phyloP scores from a whole-genome alignment of 2,888 invertebrate species.

The Drosophila neotestacea region DNA sequence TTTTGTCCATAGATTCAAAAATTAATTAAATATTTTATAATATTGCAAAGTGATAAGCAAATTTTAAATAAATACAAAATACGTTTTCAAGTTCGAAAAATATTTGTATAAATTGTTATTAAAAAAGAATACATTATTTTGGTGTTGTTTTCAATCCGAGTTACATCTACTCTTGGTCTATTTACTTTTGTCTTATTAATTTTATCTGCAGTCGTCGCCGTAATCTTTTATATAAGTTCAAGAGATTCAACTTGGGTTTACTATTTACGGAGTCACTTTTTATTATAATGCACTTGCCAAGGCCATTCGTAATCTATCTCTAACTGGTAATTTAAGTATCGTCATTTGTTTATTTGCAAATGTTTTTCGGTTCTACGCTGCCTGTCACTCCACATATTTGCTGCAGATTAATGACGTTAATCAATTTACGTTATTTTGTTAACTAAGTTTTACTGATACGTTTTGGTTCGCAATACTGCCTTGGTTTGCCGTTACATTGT shows the following conservation, averaged over 20 bases:
- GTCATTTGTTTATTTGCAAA: conserved; percentile 64
- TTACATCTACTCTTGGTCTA: too few species aligned
- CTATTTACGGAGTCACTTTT: neutral
- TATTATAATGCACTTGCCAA: neutral
- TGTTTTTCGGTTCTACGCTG: conserved; percentile 26
- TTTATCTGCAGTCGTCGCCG: too few species aligned
- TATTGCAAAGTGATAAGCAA: neutral
- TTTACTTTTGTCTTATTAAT: too few species aligned
- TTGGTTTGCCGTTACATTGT: conserved; percentile 13
- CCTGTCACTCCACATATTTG: conserved; percentile 9
- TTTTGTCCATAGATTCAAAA: neutral
- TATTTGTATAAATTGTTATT: too few species aligned
- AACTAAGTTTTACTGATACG: conserved; percentile 66
- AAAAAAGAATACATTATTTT: too few species aligned
- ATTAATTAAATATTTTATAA: neutral
- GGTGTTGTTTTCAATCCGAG: too few species aligned
- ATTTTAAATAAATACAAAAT: neutral
- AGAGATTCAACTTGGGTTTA: too few species aligned
- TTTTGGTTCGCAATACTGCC: conserved; percentile 28
- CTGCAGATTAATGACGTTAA: conserved; percentile 60
- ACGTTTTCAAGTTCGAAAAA: too few species aligned
- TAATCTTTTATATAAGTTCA: too few species aligned
- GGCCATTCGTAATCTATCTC: conserved; percentile 1
- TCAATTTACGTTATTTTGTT: conserved; percentile 72
- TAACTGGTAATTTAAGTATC: conserved; percentile 64